Base-by-base conservation (phyloP, 2,113 vertebrate species). In the Dicentrarchus labrax region DNA sequence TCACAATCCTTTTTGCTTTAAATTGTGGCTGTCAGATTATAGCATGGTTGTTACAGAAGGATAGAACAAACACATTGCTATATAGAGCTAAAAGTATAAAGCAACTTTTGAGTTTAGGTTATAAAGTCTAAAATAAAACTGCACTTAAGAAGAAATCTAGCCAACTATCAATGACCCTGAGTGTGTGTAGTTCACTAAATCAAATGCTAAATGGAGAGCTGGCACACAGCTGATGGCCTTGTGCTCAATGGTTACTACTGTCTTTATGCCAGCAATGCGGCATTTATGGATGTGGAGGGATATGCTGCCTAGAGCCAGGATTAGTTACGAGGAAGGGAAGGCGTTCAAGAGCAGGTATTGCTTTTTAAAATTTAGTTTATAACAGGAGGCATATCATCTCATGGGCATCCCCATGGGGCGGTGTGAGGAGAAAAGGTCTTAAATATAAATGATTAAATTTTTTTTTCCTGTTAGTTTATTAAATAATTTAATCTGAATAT, bases 161-260 rank as follows among this genome's bases (percentile, higher is more conserved):
- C 81, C 83, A 90, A 84, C 61, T 78, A 72, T 54, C 74, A 83
- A 60, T 83, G 83, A 92, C 85, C 72, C 68, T 70, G 78, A 82
- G 78, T 73, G 43, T 74, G 78, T 76, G 75, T 71, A 79, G 87
- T 86, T 86, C 85, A 72, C 79, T 91, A 86, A 90, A 89, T 92
- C 83, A 90, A 87, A 85, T 50, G 76, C 70, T 87, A 89, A 90
- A 87, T 82, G 68, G 81, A 89, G 74, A 83, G 76, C 80, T 89
- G 86, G 83, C 87, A 85, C 88, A 79, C 68, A 84, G 69, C 85
- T 89, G 78, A 88, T 82, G 83, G 87, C 87, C 80, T 85, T 80
- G 81, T 83, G 67, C 82, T 89, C 75, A 76, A 51, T 78, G 67
- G 84, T 88, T 89, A 88, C 88, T 85, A 83, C 83, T 73, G 83